Conservation (phyloP, 2,888 invertebrate genomes). For the Cyrtodaria siliqua region DNA sequence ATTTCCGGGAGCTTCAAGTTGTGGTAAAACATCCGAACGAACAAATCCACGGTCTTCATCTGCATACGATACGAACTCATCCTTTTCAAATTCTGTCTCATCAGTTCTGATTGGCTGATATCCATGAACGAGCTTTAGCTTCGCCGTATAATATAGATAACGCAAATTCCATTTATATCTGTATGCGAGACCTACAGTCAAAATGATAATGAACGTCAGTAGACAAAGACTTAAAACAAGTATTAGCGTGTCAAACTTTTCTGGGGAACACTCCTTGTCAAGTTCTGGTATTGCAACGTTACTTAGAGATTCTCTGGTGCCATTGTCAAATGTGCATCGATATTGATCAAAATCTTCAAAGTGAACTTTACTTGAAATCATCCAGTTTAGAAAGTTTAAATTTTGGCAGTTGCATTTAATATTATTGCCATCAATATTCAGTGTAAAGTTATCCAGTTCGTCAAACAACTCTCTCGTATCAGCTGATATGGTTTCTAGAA, state of each 20-base stretch:
- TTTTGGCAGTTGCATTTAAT: slow-evolving; percentile 16
- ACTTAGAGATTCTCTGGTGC: background rate
- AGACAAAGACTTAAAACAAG: slow-evolving; percentile 18
- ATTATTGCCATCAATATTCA: slow-evolving; percentile 13
- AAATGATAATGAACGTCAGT: slow-evolving; percentile 12
- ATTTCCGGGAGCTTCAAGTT: slow-evolving; percentile 18
- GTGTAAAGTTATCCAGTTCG: background rate
- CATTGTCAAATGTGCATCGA: background rate
- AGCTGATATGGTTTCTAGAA: slow-evolving; percentile 8
- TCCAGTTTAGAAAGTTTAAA: slow-evolving; percentile 21
- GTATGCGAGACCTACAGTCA: slow-evolving; percentile 20
- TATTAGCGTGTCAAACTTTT: background rate
- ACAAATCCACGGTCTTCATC: slow-evolving; percentile 26
- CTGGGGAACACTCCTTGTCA: slow-evolving; percentile 11
- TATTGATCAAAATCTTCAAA: slow-evolving; percentile 3
- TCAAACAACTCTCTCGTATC: background rate
- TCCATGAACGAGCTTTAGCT: slow-evolving; percentile 21
- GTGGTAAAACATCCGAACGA: slow-evolving; percentile 1
- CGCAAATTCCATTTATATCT: slow-evolving; percentile 35
- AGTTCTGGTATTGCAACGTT: background rate
- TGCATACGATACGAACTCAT: slow-evolving; percentile 40
- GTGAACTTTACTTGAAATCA: background rate
- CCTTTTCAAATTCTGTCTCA: slow-evolving; percentile 25
- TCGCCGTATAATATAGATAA: slow-evolving; percentile 36
- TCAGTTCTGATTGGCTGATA: slow-evolving; percentile 8